phyloP scores from a whole-genome alignment of 35 echinoderm and acorn worm species.

The Heliocidaris tuberculata region DNA sequence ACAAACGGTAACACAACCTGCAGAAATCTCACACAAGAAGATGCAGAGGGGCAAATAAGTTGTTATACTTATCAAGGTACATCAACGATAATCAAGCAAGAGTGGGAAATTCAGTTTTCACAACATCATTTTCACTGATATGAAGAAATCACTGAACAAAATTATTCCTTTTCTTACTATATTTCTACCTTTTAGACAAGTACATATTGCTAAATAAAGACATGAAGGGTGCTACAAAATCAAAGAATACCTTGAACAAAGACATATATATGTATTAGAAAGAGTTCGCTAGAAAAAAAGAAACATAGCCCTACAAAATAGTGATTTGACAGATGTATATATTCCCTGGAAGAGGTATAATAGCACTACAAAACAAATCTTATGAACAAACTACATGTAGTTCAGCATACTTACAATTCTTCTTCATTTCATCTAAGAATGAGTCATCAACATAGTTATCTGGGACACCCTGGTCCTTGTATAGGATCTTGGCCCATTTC shows the following conservation, averaged over 20 bases:
- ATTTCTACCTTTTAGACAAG: too few species aligned
- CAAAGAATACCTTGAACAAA: background rate
- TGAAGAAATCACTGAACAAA: too few species aligned
- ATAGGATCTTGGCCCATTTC: constrained; percentile 88
- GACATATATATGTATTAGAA: background rate
- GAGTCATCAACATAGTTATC: constrained; percentile 95
- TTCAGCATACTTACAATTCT: constrained; percentile 76
- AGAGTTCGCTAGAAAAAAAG: background rate
- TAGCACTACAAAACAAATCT: background rate
- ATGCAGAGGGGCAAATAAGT: too few species aligned
- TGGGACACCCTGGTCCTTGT: constrained; percentile 80
- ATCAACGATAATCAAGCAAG: too few species aligned
- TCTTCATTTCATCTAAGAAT: constrained; percentile 84
- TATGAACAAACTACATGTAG: background rate
- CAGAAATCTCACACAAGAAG: too few species aligned
- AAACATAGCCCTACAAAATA: background rate
- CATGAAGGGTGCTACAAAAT: too few species aligned
- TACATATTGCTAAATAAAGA: too few species aligned
- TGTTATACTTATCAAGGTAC: too few species aligned
- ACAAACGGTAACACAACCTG: too few species aligned
- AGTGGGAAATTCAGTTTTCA: too few species aligned
- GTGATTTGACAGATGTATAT: background rate
- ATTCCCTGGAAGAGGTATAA: background rate
- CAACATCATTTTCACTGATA: too few species aligned
- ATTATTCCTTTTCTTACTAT: too few species aligned